These are phyloP conservation scores for Odontesthes bonariensis DNA, from an alignment of 2,113 vertebrate species.

Conservation along the genomic window DNA sequence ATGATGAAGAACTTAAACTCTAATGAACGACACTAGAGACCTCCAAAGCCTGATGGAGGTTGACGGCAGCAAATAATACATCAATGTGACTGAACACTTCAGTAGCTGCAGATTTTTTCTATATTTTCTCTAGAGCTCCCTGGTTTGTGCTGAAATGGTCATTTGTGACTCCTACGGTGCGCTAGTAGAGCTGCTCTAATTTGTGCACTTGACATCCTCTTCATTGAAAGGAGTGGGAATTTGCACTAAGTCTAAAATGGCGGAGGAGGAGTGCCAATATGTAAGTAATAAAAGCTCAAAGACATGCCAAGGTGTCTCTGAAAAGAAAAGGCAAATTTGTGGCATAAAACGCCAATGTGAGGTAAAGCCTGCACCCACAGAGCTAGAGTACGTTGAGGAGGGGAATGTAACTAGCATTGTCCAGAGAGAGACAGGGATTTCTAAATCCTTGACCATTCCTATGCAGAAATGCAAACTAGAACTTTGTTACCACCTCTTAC, in stretches of 20 bases:
- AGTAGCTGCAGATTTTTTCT: slow-evolving; percentile 29
- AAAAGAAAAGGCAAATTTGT: slow-evolving; percentile 70
- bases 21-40: slow-evolving; percentile 39
- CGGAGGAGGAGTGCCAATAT: slow-evolving; percentile 21
- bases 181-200: slow-evolving; percentile 44
- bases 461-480: neutral
- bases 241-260: slow-evolving; percentile 8
- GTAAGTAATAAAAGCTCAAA: slow-evolving; percentile 39
- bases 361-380: slow-evolving; percentile 79
- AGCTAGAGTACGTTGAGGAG: slow-evolving; percentile 52
- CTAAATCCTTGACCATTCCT: slow-evolving; percentile 15
- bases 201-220: slow-evolving; percentile 42
- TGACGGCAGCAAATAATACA: slow-evolving; percentile 38
- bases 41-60: slow-evolving; percentile 14
- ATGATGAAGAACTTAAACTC: slow-evolving; percentile 33
- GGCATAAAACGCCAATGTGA: slow-evolving; percentile 59
- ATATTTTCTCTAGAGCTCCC: slow-evolving; percentile 38
- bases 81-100: slow-evolving; percentile 22
- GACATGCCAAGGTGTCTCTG: slow-evolving; percentile 46
- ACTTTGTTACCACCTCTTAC: neutral
- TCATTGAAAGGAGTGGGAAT: slow-evolving; percentile 8
- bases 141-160: slow-evolving; percentile 56
- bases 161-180: slow-evolving; percentile 42
- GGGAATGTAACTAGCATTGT: slow-evolving; percentile 42
- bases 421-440: slow-evolving; percentile 62